Conservation (phyloP, 2,888 invertebrate genomes). For the Liposcelis brunnea region DNA sequence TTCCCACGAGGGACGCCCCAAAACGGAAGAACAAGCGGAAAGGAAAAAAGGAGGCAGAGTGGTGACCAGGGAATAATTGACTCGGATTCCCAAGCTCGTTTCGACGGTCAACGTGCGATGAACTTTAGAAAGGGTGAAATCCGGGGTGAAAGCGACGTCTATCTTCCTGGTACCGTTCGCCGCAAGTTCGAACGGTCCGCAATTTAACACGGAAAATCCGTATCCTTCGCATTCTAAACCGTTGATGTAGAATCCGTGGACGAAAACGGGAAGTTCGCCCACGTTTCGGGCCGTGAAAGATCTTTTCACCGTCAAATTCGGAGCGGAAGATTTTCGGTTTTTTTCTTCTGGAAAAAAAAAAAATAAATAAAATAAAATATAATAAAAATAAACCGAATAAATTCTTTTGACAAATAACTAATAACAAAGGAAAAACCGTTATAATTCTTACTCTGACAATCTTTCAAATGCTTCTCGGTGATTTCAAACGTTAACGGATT, state of each 20-base stretch:
- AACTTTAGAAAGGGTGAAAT: conserved; percentile 63
- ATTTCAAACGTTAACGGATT: conserved; percentile 69
- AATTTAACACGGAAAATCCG: conserved; percentile 62
- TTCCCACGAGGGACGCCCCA: conserved; percentile 66
- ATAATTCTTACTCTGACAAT: conserved; percentile 35
- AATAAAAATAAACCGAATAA: background rate
- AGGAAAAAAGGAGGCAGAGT: conserved; percentile 45
- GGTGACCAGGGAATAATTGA: conserved; percentile 48
- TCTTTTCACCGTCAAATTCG: conserved; percentile 56
- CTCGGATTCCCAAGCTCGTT: conserved; percentile 34
- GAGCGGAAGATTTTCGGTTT: conserved; percentile 27
- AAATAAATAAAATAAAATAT: conserved; percentile 5
- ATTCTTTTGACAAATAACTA: background rate
- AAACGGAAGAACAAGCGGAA: conserved; percentile 44
- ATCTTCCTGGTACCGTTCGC: conserved; percentile 56
- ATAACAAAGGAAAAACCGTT: background rate
- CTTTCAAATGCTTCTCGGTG: conserved; percentile 42
- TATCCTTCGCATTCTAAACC: conserved; percentile 54
- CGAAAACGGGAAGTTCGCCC: conserved; percentile 71
- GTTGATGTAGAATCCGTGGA: conserved; percentile 49
- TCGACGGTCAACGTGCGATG: conserved; percentile 39
- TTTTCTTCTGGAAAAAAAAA: conserved; percentile 21
- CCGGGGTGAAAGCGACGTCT: conserved; percentile 76
- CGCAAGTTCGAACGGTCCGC: conserved; percentile 46
- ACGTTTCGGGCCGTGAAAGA: conserved; percentile 75